These are phyloP conservation scores for Gymnosoma rotundatum DNA, from an alignment of 2,888 invertebrate species.

Conservation along the genomic window DNA sequence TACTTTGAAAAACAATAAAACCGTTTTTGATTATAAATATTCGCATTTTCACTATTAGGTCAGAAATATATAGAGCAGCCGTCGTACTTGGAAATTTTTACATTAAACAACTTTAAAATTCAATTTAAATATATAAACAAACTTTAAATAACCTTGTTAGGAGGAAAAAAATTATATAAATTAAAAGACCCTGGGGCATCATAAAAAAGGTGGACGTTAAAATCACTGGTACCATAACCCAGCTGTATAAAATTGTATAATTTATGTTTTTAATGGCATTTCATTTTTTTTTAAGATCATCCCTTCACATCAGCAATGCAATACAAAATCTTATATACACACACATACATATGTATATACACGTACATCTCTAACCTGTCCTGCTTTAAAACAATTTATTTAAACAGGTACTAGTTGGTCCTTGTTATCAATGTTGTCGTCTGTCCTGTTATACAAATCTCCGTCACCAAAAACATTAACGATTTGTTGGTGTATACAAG, in stretches of 20 bases:
- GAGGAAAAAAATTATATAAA: constrained; percentile 9
- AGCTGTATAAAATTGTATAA: constrained; percentile 32
- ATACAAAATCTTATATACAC: background rate
- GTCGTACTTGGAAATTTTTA: background rate
- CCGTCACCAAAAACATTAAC: constrained; percentile 52
- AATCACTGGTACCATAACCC: constrained; percentile 8
- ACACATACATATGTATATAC: background rate
- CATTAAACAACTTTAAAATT: constrained; percentile 52
- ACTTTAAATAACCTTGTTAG: constrained; percentile 35
- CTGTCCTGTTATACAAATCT: constrained; percentile 39
- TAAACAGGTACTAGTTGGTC: constrained; percentile 1
- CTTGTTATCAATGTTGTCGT: constrained; percentile 13
- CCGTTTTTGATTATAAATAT: too few relatives aligned
- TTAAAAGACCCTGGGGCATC: constrained; percentile 25
- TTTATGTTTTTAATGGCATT: constrained; percentile 49
- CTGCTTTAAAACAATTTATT: constrained; percentile 10
- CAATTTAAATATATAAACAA: constrained; percentile 57
- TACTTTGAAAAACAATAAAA: too few relatives aligned
- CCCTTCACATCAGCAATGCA: background rate
- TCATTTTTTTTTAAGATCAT: constrained; percentile 21
- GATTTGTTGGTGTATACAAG: constrained; percentile 54
- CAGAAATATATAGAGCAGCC: too few relatives aligned
- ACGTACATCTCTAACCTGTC: background rate
- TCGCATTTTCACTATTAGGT: too few relatives aligned
- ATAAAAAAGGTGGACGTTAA: constrained; percentile 47